Base-by-base conservation (phyloP, 2,113 vertebrate species). In the Hylia prasina region DNA sequence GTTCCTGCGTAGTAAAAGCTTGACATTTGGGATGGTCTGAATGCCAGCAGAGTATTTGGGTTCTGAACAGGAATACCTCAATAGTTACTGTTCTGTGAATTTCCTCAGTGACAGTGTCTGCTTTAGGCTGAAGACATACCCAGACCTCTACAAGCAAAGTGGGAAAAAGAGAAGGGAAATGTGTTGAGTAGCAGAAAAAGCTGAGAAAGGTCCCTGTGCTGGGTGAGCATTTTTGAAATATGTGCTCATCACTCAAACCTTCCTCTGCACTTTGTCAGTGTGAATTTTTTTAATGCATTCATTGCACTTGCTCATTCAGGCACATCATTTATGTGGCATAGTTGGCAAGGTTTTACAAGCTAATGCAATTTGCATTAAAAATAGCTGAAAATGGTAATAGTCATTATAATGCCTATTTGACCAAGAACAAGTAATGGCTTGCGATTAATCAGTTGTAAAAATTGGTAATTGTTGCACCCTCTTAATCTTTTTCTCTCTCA, bases 391-490 rank as follows among this genome's bases (percentile, higher is more conserved):
- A 98, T 98, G 97, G 97, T 98, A 98, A 98, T 98, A 98, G 98
- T 98, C 98, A 98, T 98, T 98, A 98, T 98, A 98, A 98, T 98
- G 98, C 98, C 97, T 98, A 98, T 98, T 98, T 98, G 98, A 98
- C 98, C 98, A 98, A 98, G 98, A 98, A 98, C 98, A 98, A 98
- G 98, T 98, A 98, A 99, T 98, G 98, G 98, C 97, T 98, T 98
- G 98, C 94, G 98, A 98, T 98, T 99, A 99, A 99, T 98, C 98
- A 98, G 98, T 98, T 98, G 97, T 98, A 98, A 98, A 99, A 98
- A 98, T 98, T 99, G 98, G 98, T 98, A 98, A 99, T 99, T 99
- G 98, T 99, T 98, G 98, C 98, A 98, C 98, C 98, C 98, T 99
- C 98, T 98, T 98, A 98, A 98, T 98, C 98, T 98, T 98, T 98